Conservation (phyloP, 2,797 vertebrate species). For the Lates japonicus region DNA sequence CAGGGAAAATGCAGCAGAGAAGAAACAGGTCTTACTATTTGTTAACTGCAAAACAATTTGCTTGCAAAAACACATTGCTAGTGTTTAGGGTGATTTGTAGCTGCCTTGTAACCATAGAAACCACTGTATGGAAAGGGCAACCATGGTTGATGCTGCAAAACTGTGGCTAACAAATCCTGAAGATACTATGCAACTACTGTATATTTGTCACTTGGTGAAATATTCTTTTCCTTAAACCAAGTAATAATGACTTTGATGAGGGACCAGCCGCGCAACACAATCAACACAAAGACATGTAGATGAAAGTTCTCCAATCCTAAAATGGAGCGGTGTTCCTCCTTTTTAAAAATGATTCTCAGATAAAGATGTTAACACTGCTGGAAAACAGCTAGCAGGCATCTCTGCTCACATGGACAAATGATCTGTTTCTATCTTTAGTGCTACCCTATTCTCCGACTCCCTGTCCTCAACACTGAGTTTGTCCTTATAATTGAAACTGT, state of each 20-base stretch:
- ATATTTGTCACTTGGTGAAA: not conserved
- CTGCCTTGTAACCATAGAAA: not conserved
- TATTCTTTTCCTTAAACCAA: not conserved
- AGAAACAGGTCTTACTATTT: not conserved
- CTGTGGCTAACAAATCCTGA: not conserved
- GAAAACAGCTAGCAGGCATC: constrained; percentile 63
- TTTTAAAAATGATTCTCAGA: constrained; percentile 53
- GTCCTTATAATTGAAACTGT: constrained; percentile 74
- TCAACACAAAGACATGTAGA: constrained; percentile 7
- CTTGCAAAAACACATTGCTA: not conserved
- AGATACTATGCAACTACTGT: not conserved
- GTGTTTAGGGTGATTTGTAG: not conserved
- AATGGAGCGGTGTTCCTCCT: constrained; percentile 10
- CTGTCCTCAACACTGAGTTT: constrained; percentile 31
- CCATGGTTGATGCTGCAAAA: not conserved
- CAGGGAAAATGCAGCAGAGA: not conserved
- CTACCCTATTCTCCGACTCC: constrained; percentile 5
- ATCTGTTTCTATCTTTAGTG: constrained; percentile 31
- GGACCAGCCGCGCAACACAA: constrained; percentile 12
- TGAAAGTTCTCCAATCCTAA: constrained; percentile 37
- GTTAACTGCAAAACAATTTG: not conserved
- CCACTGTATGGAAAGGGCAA: not conserved
- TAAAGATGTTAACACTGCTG: constrained; percentile 57
- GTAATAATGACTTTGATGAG: constrained; percentile 23
- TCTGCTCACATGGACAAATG: constrained; percentile 54